Conservation (phyloP, 2,888 invertebrate genomes). For the Drosophila suboccidentalis region DNA sequence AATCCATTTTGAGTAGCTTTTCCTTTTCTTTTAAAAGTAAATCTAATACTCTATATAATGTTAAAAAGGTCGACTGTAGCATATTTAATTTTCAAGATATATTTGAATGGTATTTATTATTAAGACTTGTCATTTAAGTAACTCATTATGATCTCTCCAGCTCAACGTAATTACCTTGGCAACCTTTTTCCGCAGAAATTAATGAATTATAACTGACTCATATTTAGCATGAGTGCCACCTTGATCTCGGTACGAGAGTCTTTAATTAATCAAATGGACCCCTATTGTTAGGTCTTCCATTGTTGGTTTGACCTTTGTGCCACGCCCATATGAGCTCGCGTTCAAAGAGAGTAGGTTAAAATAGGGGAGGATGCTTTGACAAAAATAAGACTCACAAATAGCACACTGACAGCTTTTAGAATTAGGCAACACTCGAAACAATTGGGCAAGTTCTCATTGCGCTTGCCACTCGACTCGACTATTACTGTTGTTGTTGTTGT, state of each 20-base stretch:
- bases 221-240: neutral
- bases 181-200: neutral
- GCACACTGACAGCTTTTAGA: slow-evolving; percentile 49
- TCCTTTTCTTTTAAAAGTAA: neutral
- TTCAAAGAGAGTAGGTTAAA: neutral
- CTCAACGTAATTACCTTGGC: neutral
- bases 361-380: slow-evolving; percentile 8
- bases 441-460: slow-evolving; percentile 38
- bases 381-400: slow-evolving; percentile 24
- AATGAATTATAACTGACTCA: slow-evolving; percentile 20
- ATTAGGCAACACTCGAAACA: slow-evolving; percentile 59
- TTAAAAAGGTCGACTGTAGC: neutral
- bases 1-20: neutral
- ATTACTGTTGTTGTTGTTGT: slow-evolving; percentile 2
- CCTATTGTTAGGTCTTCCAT: slow-evolving; percentile 32
- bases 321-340: slow-evolving; percentile 1
- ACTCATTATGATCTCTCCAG: neutral
- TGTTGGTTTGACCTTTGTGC: slow-evolving; percentile 4
- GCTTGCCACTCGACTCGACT: slow-evolving; percentile 2
- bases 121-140: neutral
- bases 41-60: neutral
- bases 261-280: slow-evolving; percentile 73
- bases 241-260: slow-evolving; percentile 13
- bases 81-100: neutral
- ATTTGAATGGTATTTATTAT: neutral